Conservation (phyloP, 2,888 invertebrate species). For the Andrena chrysosceles region DNA sequence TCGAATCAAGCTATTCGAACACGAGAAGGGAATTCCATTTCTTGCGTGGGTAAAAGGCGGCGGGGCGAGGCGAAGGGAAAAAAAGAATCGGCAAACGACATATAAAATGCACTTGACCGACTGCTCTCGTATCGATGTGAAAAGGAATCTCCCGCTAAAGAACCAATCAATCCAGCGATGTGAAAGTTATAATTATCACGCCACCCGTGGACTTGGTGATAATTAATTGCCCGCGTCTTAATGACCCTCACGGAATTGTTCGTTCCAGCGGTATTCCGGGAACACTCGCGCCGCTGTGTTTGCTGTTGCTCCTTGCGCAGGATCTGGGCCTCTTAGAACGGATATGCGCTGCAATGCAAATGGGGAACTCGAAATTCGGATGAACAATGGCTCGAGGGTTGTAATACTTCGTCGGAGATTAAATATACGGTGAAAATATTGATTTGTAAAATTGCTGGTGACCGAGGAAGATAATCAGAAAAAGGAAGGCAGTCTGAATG, state of each 20-base stretch:
- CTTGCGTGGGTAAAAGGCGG: not conserved
- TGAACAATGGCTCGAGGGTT: too few species aligned
- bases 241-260: not conserved
- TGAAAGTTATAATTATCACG: constrained; percentile 29
- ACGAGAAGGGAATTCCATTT: constrained; percentile 51
- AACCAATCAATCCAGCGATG: not conserved
- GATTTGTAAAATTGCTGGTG: too few species aligned
- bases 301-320: not conserved
- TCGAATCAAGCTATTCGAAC: constrained; percentile 38
- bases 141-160: not conserved
- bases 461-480: too few species aligned
- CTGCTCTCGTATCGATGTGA: not conserved
- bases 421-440: too few species aligned
- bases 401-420: too few species aligned
- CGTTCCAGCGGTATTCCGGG: not conserved
- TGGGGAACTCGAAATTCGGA: too few species aligned
- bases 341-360: not conserved
- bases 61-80: not conserved
- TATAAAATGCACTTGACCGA: constrained; percentile 55
- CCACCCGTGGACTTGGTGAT: not conserved
- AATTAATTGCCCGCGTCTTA: constrained; percentile 9
- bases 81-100: constrained; percentile 48
- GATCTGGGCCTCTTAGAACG: not conserved
- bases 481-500: not conserved
- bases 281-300: not conserved